Conservation (phyloP, 2,888 invertebrate genomes). For the Mythimna impura region DNA sequence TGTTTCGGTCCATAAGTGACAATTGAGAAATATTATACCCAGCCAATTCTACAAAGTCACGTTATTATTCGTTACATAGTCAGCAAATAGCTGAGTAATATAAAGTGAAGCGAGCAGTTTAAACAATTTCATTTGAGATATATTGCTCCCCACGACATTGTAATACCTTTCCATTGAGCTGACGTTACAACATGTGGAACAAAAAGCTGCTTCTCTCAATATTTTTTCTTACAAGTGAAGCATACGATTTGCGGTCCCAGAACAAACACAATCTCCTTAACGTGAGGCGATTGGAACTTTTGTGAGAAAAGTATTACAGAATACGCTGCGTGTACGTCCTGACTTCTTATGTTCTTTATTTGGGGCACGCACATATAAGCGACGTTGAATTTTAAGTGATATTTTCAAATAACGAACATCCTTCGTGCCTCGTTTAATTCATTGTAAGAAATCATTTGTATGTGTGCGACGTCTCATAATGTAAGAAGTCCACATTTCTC, state of each 20-base stretch:
- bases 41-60: neutral
- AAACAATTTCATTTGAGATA: slow-evolving; percentile 44
- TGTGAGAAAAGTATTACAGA: slow-evolving; percentile 29
- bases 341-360: slow-evolving; percentile 1
- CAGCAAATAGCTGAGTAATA: slow-evolving; percentile 16
- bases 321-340: neutral
- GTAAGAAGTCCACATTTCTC: slow-evolving; percentile 7
- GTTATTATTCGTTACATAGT: slow-evolving; percentile 17
- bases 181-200: slow-evolving; percentile 16
- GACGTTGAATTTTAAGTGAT: neutral
- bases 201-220: slow-evolving; percentile 50
- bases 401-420: slow-evolving; percentile 12
- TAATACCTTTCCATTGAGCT: slow-evolving; percentile 37
- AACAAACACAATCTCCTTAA: slow-evolving; percentile 50
- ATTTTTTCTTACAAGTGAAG: slow-evolving; percentile 34
- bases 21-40: neutral
- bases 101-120: slow-evolving; percentile 30
- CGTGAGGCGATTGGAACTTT: slow-evolving; percentile 30
- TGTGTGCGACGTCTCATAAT: neutral
- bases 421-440: slow-evolving; percentile 8
- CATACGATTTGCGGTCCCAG: slow-evolving; percentile 31
- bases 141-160: slow-evolving; percentile 37
- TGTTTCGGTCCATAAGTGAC: neutral
- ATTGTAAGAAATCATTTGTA: neutral
- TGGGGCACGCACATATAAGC: neutral